Base-by-base conservation (phyloP, 2,797 vertebrate genomes). In the Pangasius djambal region DNA sequence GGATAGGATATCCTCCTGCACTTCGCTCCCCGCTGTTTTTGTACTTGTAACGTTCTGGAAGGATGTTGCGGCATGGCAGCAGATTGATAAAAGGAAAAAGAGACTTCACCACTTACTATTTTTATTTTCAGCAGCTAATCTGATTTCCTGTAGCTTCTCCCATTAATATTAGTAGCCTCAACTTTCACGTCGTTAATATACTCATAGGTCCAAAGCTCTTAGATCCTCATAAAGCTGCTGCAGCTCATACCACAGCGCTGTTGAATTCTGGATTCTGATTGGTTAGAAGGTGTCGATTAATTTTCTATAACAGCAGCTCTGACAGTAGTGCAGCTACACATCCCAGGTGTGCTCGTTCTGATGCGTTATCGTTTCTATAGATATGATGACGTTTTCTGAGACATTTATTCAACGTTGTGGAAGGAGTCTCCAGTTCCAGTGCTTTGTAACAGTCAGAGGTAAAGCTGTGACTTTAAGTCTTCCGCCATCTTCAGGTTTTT, bases 1-100 rank as follows among this genome's bases (percentile, higher is more conserved):
- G 50, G 65, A 37, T 55, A 85, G 83, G 83, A 85, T 85, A 55
- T 85, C 83, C 83, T 85, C 50, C 83, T 70, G 83, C 83, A 55
- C 83, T 83, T 83, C 40, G 25, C 82, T 83, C 57, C 37, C 13
- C 7, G 37, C 59, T 55, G 83, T 55, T 70, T 52, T 85, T 70
- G 18, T 70, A 34, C 83, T 55, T 1, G 28, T 7, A 83, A 67
- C 40, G 2, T 83, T 70, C 44, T 55, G 83, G 65, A 85, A 69
- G 65, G 83, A 83, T 63, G 81, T 9, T 65, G 81, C 55, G 1
- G 4, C 25, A 12, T 82, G 37, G 13, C 78, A 57, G 25, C 57
- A 7, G 57, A 83, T 37, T 44, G 79, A 59, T 40, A 6, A 83
- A 83, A 40, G 57, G 31, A 25, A 82, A 61, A 61, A 6, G 34